Conservation (phyloP, 2,888 invertebrate genomes). For the Clunio marinus region DNA sequence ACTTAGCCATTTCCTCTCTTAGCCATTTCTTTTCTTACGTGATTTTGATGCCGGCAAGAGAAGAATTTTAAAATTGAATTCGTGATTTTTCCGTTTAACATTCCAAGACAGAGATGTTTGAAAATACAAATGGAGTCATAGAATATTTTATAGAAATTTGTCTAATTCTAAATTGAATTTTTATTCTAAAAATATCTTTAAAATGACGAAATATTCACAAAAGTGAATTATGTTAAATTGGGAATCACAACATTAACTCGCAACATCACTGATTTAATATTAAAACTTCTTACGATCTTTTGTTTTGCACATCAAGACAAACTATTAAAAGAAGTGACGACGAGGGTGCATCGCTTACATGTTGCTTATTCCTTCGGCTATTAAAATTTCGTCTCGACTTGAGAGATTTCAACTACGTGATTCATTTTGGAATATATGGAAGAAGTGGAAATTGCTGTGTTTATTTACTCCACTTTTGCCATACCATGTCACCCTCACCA, state of each 20-base stretch:
- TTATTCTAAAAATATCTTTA: too few species aligned
- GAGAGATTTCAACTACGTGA: conserved; percentile 20
- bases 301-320: not conserved
- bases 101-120: not conserved
- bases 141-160: too few species aligned
- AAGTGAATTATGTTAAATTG: too few species aligned
- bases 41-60: too few species aligned
- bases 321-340: not conserved
- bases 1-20: conserved; percentile 5
- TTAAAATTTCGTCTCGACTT: not conserved
- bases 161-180: too few species aligned
- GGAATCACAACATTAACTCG: too few species aligned
- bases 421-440: not conserved
- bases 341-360: not conserved
- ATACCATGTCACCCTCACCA: not conserved
- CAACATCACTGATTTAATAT: too few species aligned
- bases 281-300: too few species aligned
- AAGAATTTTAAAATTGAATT: conserved; percentile 17
- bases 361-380: conserved; percentile 1
- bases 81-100: conserved; percentile 3
- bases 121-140: too few species aligned
- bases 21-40: not conserved
- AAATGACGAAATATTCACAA: too few species aligned
- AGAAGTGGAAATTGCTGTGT: conserved; percentile 1
- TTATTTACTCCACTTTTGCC: conserved; percentile 24